A percentile compares a stretch with the other conserved stretches of the same genome.
phyloP scores from a whole-genome alignment of 2,888 invertebrate species.

The Mythimna loreyi region DNA sequence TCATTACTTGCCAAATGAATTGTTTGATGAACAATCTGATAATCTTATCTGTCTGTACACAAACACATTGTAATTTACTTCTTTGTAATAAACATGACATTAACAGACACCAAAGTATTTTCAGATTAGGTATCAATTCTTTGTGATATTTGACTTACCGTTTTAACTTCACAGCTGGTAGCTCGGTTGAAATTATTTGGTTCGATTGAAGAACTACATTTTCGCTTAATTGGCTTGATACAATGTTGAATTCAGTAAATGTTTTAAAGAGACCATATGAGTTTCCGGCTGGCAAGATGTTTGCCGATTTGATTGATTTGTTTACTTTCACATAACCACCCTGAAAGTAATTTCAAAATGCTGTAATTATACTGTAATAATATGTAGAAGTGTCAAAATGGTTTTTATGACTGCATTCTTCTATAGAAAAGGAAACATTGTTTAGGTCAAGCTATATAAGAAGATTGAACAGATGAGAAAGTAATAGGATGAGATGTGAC shows the following conservation, averaged over 20 bases:
- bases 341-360: conserved; percentile 81
- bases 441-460: conserved; percentile 16
- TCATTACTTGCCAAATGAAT: conserved; percentile 1
- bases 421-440: conserved; percentile 10
- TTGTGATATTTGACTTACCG: conserved; percentile 68
- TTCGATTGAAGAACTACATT: conserved; percentile 89
- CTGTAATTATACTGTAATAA: conserved; percentile 3
- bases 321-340: conserved; percentile 92
- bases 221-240: conserved; percentile 92
- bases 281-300: conserved; percentile 93
- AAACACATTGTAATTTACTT: conserved; percentile 19
- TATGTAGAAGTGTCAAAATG: conserved; percentile 15
- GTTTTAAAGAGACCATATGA: conserved; percentile 94
- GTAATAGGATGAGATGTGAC: conserved; percentile 22
- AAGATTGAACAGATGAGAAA: conserved; percentile 20
- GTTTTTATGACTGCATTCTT: conserved; percentile 36
- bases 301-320: conserved; percentile 93
- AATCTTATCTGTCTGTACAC: conserved; percentile 25
- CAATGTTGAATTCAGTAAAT: conserved; percentile 93
- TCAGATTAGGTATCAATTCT: conserved; percentile 6
- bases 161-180: conserved; percentile 83
- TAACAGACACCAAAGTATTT: conserved; percentile 9
- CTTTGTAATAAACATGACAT: conserved; percentile 11
- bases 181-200: conserved; percentile 90
- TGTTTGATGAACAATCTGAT: conserved; percentile 6